phyloP scores from a whole-genome alignment of 2,113 vertebrate species.

The Myrmecophaga tridactyla region DNA sequence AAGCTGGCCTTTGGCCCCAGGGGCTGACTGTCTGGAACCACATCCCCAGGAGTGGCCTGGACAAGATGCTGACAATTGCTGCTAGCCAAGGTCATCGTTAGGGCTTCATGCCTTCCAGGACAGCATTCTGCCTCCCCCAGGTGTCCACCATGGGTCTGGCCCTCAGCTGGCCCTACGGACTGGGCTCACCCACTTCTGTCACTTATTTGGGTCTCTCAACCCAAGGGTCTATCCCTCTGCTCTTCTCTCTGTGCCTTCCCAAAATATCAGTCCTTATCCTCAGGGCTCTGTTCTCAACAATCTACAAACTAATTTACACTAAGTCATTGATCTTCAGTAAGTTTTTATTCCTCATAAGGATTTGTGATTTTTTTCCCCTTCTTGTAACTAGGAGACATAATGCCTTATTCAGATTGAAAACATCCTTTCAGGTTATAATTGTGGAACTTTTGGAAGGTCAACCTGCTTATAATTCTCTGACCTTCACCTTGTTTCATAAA shows the following conservation, averaged over 20 bases:
- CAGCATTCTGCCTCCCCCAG: background rate
- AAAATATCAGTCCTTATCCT: background rate
- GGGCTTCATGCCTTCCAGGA: background rate
- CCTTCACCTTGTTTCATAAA: background rate
- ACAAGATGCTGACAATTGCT: background rate
- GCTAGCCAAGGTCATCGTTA: background rate
- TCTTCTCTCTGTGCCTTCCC: background rate
- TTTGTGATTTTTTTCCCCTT: background rate
- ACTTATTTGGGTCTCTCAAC: background rate
- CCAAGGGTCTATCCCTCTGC: background rate
- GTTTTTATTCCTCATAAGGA: background rate
- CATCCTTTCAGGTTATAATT: background rate
- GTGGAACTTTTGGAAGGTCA: background rate
- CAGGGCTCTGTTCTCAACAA: background rate
- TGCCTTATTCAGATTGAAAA: background rate
- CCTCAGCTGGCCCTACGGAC: background rate
- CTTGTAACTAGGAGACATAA: background rate
- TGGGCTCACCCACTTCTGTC: background rate
- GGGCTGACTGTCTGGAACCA: background rate
- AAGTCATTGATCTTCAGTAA: background rate
- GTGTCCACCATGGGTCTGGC: background rate
- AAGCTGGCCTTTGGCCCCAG: background rate
- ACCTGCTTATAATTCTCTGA: background rate
- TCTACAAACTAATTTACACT: background rate
- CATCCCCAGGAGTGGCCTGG: background rate